Percentiles rank a stretch among this genome's conserved stretches.
phyloP scores from a whole-genome alignment of 2,888 invertebrate genomes.

The Xanthorhoe designata region DNA sequence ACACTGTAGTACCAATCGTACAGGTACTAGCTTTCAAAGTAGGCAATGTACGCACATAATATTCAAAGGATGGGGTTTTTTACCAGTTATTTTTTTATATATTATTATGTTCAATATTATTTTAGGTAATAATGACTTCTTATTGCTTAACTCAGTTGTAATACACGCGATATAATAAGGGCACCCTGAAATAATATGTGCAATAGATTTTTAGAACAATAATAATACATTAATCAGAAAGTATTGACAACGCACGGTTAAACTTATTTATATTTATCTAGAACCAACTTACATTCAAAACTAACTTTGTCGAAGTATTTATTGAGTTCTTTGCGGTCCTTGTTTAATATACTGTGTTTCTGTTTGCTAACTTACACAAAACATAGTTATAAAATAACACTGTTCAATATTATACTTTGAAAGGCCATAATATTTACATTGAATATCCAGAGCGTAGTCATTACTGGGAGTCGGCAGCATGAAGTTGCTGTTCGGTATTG shows the following conservation, averaged over 20 bases:
- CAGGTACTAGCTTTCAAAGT: background rate
- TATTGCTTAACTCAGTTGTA: background rate
- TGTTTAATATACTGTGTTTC: background rate
- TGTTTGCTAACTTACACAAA: background rate
- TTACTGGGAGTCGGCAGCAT: conserved; percentile 68
- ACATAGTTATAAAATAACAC: background rate
- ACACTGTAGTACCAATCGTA: conserved; percentile 5
- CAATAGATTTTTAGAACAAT: background rate
- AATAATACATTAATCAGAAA: too few relatives aligned
- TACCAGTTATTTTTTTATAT: background rate
- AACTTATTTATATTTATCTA: background rate
- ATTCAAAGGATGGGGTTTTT: too few relatives aligned
- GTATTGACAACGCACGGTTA: background rate
- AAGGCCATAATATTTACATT: conserved; percentile 69
- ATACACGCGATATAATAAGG: background rate
- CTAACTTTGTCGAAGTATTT: background rate
- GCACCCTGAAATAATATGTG: background rate
- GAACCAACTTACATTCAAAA: background rate
- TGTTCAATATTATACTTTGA: too few relatives aligned
- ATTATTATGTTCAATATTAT: background rate
- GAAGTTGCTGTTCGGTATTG: conserved; percentile 59
- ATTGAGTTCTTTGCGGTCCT: background rate
- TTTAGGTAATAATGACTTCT: background rate
- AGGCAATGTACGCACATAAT: too few relatives aligned
- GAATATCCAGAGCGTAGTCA: conserved; percentile 79